Base-by-base conservation (phyloP, 2,797 vertebrate genomes). In the Melanotaenia parkinsoni region DNA sequence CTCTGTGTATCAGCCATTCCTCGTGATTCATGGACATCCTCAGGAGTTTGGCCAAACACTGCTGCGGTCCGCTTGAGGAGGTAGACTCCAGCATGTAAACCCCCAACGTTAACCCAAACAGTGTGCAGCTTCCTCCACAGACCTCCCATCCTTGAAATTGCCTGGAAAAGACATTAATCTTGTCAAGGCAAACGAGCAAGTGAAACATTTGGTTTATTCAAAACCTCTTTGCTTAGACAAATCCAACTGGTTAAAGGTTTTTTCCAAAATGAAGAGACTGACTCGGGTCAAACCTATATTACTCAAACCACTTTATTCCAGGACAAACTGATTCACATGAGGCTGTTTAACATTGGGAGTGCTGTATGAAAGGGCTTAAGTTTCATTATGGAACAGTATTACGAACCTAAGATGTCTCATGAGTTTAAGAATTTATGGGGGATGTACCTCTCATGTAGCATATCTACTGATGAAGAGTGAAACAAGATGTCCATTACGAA, bases 31-130 rank as follows among this genome's bases (percentile, higher is more conserved):
- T 86, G 50, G 67, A 88, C 28, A 7, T 94, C 93, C 70, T 94
- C 93, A 0, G 92, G 86, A 71, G 89, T 92, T 82, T 88, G 86
- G 35, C 93, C 93, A 82, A 93, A 95, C 80, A 77, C 66, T 3
- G 77, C 88, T 0, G 6, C 62, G 0, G 96, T 97, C 74, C 98
- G 94, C 82, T 93, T 95, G 73, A 99, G 95, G 58, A 99, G 95
- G 56, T 96, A 99, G 35, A 99, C 97, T 0, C 96, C 97, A 3
- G 98, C 98, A 2, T 97, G 97, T 59, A 99, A 95, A 10, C 98
- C 98, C 0, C 97, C 98, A 0, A 99, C 95, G 4, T 99, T 99
- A 74, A 99, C 97, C 98, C 98, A 99, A 67, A 98, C 96, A 0
- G 97, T 98, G 85, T 96, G 96, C 20, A 89, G 88, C 80, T 95